phyloP scores from a whole-genome alignment of 2,888 invertebrate genomes.

The Orthosia gracilis region DNA sequence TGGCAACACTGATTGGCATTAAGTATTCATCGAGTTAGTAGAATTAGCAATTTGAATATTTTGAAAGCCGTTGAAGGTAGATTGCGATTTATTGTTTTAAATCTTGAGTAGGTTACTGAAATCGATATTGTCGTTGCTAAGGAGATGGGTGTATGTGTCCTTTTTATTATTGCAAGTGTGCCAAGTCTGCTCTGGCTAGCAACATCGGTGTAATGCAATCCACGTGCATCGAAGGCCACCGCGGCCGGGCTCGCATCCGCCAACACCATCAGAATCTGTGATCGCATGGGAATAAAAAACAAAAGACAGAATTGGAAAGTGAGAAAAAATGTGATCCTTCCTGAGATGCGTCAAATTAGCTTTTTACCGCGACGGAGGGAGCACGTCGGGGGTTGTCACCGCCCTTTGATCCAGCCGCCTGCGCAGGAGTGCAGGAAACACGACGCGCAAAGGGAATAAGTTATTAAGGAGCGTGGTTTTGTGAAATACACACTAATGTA shows the following conservation, averaged over 20 bases:
- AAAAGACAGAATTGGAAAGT: slow-evolving; percentile 73
- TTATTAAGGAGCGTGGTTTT: slow-evolving; percentile 74
- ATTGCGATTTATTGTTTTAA: slow-evolving; percentile 15
- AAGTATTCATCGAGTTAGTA: slow-evolving; percentile 36
- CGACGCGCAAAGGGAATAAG: slow-evolving; percentile 77
- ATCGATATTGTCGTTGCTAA: slow-evolving; percentile 27
- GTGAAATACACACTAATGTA: slow-evolving; percentile 40
- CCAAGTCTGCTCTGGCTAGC: slow-evolving; percentile 67
- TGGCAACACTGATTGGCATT: slow-evolving; percentile 29
- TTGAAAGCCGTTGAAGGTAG: slow-evolving; percentile 29
- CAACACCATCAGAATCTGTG: slow-evolving; percentile 80
- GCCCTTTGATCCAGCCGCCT: slow-evolving; percentile 75
- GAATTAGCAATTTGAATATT: slow-evolving; percentile 46
- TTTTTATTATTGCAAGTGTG: slow-evolving; percentile 44
- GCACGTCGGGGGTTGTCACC: slow-evolving; percentile 66
- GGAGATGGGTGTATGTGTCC: slow-evolving; percentile 19
- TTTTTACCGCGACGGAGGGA: slow-evolving; percentile 74
- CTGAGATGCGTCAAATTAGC: slow-evolving; percentile 78
- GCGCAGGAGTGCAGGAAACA: slow-evolving; percentile 76
- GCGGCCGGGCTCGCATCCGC: slow-evolving; percentile 78
- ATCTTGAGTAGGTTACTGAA: slow-evolving; percentile 16
- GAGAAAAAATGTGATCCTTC: slow-evolving; percentile 73
- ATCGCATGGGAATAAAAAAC: slow-evolving; percentile 76
- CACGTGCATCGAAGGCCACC: slow-evolving; percentile 83
- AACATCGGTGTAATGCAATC: slow-evolving; percentile 77